Evolutionary conservation across 2,797 vertebrate species (phyloP).

Genomic region (Salarias fasciatus): DNA sequence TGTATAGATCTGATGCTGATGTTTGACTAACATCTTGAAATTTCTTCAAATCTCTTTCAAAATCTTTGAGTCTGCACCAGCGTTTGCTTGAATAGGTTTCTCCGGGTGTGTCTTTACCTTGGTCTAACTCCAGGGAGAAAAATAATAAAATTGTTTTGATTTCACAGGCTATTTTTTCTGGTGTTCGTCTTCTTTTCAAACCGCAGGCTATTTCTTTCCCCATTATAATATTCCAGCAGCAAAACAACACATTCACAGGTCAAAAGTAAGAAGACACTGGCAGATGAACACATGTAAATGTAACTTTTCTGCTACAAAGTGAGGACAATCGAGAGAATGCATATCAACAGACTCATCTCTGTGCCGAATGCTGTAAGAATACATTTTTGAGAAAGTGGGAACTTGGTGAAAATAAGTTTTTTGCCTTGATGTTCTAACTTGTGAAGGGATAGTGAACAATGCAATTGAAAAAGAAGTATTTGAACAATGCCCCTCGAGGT

Average conservation of each 20-base stretch:
- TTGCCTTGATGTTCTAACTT: background rate
- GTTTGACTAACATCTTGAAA: background rate
- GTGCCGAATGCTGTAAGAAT: background rate
- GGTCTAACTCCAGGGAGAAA: slow-evolving; percentile 4
- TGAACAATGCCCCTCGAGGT: no score
- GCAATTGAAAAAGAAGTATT: no score
- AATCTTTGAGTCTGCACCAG: background rate
- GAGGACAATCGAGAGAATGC: slow-evolving; percentile 1
- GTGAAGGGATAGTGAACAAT: background rate
- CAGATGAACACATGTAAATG: slow-evolving; percentile 7
- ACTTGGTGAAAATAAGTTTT: background rate
- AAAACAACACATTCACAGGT: slow-evolving; percentile 35
- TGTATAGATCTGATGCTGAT: slow-evolving; percentile 5
- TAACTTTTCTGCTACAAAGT: slow-evolving; percentile 2
- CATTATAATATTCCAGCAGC: background rate
- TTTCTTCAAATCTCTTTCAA: background rate
- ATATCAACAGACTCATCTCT: slow-evolving; percentile 5
- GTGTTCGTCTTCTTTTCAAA: slow-evolving; percentile 10
- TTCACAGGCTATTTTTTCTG: slow-evolving; percentile 10
- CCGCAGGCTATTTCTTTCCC: slow-evolving; percentile 6
- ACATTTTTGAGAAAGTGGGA: background rate
- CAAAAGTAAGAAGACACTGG: slow-evolving; percentile 11
- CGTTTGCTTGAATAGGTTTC: slow-evolving; percentile 2
- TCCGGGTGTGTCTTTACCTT: slow-evolving; percentile 7
- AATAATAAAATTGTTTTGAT: slow-evolving; percentile 10